Evolutionary conservation across 2,888 invertebrate genomes (phyloP).

Genomic region (Tanypteryx hageni): DNA sequence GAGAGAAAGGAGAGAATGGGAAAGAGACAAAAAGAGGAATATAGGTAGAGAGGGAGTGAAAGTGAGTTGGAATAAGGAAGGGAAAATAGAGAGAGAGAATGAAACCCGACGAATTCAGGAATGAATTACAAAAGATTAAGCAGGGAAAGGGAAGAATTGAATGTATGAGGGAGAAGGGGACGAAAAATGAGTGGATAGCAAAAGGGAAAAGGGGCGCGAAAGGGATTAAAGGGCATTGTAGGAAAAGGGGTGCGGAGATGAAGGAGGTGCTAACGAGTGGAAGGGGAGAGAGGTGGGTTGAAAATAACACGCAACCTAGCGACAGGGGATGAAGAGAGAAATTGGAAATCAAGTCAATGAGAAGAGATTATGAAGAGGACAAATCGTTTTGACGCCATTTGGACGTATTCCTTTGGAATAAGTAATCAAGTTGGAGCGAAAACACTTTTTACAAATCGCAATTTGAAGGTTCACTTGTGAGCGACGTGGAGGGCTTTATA

Average conservation of each 20-base stretch:
- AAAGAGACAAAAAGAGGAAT: neutral
- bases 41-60: neutral
- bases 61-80: neutral
- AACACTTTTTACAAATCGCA: too few species aligned
- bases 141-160: neutral
- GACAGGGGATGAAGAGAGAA: neutral
- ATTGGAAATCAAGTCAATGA: neutral
- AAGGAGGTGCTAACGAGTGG: neutral
- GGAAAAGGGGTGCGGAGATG: neutral
- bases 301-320: neutral
- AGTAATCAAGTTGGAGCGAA: neutral
- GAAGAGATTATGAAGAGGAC: neutral
- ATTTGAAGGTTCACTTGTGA: too few species aligned
- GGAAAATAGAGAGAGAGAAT: neutral
- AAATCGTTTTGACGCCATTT: neutral
- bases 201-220: neutral
- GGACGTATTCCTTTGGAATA: neutral
- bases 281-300: neutral
- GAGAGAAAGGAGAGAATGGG: neutral
- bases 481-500: too few species aligned
- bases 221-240: neutral
- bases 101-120: constrained; percentile 10
- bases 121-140: neutral
- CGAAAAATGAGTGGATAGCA: neutral
- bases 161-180: neutral